A percentile compares a stretch with the other conserved stretches of the same genome.
Conservation (phyloP, 2,888 invertebrate genomes). For the Dolichopus griseipennis region DNA sequence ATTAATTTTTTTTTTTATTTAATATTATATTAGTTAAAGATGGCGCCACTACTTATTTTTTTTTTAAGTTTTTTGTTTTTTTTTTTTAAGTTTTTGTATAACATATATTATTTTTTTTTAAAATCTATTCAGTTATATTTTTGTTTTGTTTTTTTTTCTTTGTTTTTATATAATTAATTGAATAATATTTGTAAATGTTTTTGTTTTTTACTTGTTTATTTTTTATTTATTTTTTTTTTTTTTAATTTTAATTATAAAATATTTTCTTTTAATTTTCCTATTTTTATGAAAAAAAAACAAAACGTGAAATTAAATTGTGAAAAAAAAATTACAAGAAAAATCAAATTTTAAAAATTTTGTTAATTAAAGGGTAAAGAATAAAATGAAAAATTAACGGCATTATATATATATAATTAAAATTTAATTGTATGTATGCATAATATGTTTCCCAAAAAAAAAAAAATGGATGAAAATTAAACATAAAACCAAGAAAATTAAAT, state of each 20-base stretch:
- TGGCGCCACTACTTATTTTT: neutral
- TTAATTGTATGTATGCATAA: too few species aligned
- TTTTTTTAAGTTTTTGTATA: neutral
- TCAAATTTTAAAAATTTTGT: too few species aligned
- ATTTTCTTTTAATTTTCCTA: conserved; percentile 3
- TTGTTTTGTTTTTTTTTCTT: neutral
- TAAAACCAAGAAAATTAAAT: too few species aligned
- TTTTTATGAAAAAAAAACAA: neutral
- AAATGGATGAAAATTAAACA: too few species aligned
- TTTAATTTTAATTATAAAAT: neutral
- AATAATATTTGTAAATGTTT: neutral
- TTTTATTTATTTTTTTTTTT: neutral
- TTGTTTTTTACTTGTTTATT: too few species aligned
- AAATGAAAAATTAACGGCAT: too few species aligned
- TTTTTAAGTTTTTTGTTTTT: neutral
- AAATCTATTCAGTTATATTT: neutral
- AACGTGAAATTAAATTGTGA: too few species aligned
- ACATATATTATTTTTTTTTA: neutral
- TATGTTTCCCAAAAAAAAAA: too few species aligned
- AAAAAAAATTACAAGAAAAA: too few species aligned
- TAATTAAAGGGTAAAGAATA: too few species aligned
- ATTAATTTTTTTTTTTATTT: neutral
- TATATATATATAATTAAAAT: too few species aligned
- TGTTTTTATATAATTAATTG: neutral
- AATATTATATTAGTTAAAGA: neutral